Percentiles rank a stretch among this genome's conserved stretches.
Evolutionary conservation across 2,888 invertebrate genomes (phyloP).

Genomic region (Tolmerus cingulatus): DNA sequence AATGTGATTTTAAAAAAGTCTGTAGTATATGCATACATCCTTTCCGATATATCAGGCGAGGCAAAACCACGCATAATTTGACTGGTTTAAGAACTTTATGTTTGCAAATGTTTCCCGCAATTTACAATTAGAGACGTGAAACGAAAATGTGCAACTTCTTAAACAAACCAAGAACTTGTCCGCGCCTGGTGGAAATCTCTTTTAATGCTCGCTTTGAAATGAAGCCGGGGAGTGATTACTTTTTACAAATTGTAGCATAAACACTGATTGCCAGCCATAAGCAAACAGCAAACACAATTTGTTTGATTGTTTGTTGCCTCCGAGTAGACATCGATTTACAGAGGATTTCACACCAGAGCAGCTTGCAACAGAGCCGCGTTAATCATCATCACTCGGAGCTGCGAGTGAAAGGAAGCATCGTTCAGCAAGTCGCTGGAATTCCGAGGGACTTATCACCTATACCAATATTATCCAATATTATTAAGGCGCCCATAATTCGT

Average conservation of each 20-base stretch:
- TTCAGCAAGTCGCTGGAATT: conserved; percentile 30
- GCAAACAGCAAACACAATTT: conserved; percentile 19
- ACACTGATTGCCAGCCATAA: conserved; percentile 17
- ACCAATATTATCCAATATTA: conserved; percentile 10
- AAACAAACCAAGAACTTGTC: not conserved
- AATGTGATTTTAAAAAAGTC: no score
- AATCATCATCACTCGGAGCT: conserved; percentile 19
- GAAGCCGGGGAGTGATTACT: not conserved
- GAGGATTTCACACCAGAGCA: conserved; percentile 10
- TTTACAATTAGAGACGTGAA: no score
- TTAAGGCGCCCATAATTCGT: conserved; percentile 36
- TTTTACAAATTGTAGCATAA: conserved; percentile 1
- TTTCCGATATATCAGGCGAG: no score
- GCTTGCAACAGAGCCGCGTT: conserved; percentile 16
- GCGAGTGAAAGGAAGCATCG: conserved; percentile 40
- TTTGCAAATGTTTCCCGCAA: no score
- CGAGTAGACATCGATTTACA: not conserved
- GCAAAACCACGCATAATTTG: no score
- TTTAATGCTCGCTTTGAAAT: not conserved
- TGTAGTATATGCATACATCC: no score
- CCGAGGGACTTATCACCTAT: conserved; percentile 25
- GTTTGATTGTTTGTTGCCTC: conserved; percentile 1
- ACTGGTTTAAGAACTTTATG: no score
- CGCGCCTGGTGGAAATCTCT: not conserved
- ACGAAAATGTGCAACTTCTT: not conserved